Evolutionary conservation across 2,797 vertebrate species (phyloP).

Genomic region (Todus mexicanus): DNA sequence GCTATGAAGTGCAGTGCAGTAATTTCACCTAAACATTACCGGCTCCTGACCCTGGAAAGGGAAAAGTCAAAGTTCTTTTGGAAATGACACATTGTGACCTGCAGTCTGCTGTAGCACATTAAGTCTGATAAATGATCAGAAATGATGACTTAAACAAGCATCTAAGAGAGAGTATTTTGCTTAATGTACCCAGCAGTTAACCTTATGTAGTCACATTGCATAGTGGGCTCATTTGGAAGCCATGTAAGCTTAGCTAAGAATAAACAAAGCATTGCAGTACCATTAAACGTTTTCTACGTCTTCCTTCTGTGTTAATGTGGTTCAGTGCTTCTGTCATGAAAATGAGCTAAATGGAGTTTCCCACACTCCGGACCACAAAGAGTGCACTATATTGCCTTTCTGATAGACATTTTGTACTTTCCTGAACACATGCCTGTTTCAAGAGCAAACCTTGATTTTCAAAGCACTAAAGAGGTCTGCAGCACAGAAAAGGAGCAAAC

Average conservation of each 20-base stretch:
- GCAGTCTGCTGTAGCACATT: conserved; percentile 66
- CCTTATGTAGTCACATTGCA: conserved; percentile 43
- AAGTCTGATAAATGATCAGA: conserved; percentile 72
- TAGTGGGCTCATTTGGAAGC: conserved; percentile 64
- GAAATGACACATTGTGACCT: conserved; percentile 66
- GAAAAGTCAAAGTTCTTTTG: conserved; percentile 60
- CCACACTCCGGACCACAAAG: conserved; percentile 68
- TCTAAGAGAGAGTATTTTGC: conserved; percentile 56
- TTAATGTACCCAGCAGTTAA: conserved; percentile 68
- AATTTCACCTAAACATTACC: conserved; percentile 51
- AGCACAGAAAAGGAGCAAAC: background rate
- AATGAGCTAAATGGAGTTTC: conserved; percentile 49
- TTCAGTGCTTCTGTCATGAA: conserved; percentile 68
- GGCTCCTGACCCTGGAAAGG: conserved; percentile 54
- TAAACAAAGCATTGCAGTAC: conserved; percentile 51
- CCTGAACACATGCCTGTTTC: conserved; percentile 41
- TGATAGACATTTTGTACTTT: conserved; percentile 6
- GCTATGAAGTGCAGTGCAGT: background rate
- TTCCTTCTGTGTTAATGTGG: conserved; percentile 62
- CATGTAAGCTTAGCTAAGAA: conserved; percentile 39
- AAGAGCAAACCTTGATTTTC: background rate
- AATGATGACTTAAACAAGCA: conserved; percentile 73
- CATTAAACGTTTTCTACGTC: conserved; percentile 50
- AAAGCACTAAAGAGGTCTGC: background rate
- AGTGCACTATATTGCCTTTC: conserved; percentile 41